These are phyloP conservation scores for Myocastor coypus DNA, from an alignment of 2,113 vertebrate genomes.

Conservation along the genomic window DNA sequence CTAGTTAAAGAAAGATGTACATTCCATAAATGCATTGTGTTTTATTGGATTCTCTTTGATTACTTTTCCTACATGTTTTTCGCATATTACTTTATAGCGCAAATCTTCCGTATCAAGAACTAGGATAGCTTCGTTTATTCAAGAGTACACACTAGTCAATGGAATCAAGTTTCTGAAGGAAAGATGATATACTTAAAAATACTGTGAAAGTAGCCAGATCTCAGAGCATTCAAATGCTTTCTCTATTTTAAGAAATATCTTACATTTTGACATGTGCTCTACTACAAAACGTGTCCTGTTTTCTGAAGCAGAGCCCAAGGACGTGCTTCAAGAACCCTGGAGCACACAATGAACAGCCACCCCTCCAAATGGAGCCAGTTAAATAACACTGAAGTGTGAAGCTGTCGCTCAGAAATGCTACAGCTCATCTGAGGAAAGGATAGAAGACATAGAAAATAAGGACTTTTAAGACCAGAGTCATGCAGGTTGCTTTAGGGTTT, in stretches of 20 bases:
- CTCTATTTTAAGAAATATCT: background rate
- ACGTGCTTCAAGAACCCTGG: background rate
- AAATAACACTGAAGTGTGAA: background rate
- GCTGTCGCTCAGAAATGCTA: background rate
- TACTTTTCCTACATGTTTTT: background rate
- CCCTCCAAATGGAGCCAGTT: slow-evolving; percentile 48
- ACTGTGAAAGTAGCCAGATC: background rate
- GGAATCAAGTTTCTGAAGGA: background rate
- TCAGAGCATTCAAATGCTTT: background rate
- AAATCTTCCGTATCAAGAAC: background rate
- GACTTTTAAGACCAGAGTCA: background rate
- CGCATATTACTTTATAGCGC: background rate
- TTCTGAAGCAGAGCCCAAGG: slow-evolving; percentile 1
- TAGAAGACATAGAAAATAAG: slow-evolving; percentile 17
- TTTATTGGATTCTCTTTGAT: background rate
- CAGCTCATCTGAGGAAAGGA: slow-evolving; percentile 42
- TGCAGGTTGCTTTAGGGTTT: slow-evolving; percentile 25
- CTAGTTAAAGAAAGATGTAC: background rate
- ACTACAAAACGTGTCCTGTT: background rate
- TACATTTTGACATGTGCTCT: slow-evolving; percentile 48
- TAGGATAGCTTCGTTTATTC: background rate
- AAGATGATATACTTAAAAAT: slow-evolving; percentile 13
- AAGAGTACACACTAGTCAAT: slow-evolving; percentile 12
- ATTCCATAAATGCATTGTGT: slow-evolving; percentile 36
- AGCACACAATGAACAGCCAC: background rate